Conservation (phyloP, 2,888 invertebrate species). For the Gandaritis pyraliata region DNA sequence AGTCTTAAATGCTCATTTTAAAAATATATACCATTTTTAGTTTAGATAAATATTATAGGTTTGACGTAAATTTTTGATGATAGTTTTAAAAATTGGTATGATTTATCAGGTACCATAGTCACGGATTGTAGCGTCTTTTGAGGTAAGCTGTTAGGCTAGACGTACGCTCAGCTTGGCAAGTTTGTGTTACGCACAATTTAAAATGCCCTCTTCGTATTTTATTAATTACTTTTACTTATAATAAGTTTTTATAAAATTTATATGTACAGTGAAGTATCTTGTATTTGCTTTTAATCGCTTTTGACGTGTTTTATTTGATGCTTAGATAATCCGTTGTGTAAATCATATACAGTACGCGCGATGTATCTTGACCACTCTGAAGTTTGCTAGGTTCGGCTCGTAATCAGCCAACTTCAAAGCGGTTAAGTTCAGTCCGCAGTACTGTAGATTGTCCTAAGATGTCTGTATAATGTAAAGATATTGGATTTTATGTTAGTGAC, state of each 20-base stretch:
- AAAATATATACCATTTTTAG: conserved; percentile 80
- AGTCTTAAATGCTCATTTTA: conserved; percentile 81
- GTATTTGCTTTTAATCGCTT: conserved; percentile 44
- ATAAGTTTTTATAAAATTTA: conserved; percentile 40
- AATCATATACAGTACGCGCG: conserved; percentile 18
- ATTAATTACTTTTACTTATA: conserved; percentile 30
- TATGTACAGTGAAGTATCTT: conserved; percentile 49
- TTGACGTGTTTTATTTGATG: conserved; percentile 42
- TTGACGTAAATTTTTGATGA: conserved; percentile 63
- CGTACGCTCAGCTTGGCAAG: conserved; percentile 21
- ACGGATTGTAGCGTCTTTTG: conserved; percentile 57
- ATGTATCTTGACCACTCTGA: conserved; percentile 2
- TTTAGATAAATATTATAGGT: conserved; percentile 73
- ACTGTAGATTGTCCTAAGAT: conserved; percentile 34
- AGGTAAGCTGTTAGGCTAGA: conserved; percentile 57
- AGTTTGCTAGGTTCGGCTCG: background rate
- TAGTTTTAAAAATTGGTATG: conserved; percentile 53
- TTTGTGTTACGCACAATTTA: conserved; percentile 75
- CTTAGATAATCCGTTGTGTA: conserved; percentile 30
- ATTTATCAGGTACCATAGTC: conserved; percentile 66
- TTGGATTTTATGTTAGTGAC: conserved; percentile 32
- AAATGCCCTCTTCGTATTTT: conserved; percentile 45
- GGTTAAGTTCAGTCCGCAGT: background rate
- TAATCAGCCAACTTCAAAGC: conserved; percentile 2
- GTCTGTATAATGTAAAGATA: conserved; percentile 31